phyloP scores from a whole-genome alignment of 1,140 invertebrate species.

The Drosophila sturtevanti region DNA sequence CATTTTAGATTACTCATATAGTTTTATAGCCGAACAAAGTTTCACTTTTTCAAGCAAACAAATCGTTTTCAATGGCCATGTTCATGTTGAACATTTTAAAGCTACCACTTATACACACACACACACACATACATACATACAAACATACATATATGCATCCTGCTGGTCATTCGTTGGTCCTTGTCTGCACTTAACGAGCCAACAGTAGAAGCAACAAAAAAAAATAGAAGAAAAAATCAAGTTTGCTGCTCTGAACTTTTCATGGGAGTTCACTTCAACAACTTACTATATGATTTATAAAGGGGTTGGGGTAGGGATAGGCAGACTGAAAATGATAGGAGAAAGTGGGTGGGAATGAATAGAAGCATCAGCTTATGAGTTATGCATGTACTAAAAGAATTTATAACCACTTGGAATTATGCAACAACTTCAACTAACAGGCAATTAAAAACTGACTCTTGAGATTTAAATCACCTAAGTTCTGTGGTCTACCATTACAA shows the following conservation, averaged over 20 bases:
- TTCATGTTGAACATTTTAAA: conserved; percentile 55
- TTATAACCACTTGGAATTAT: conserved; percentile 27
- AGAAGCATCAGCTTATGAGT: conserved; percentile 15
- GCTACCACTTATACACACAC: conserved; percentile 16
- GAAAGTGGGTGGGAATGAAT: not conserved
- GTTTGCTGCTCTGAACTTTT: conserved; percentile 37
- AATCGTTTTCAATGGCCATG: conserved; percentile 28
- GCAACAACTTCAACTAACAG: conserved; percentile 16
- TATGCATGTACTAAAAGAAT: not conserved
- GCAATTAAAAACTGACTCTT: conserved; percentile 58
- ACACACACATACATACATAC: conserved; percentile 16
- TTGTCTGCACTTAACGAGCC: conserved; percentile 65
- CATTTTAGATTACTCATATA: conserved; percentile 51
- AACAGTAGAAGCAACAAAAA: conserved; percentile 38
- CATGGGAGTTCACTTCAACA: conserved; percentile 20
- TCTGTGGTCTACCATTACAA: not conserved
- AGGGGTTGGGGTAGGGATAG: not conserved
- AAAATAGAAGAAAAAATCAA: not conserved
- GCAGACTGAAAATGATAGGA: too few relatives aligned
- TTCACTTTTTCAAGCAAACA: conserved; percentile 45
- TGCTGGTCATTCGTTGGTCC: conserved; percentile 49
- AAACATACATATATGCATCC: conserved; percentile 36
- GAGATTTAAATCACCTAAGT: not conserved
- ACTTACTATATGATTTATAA: conserved; percentile 3
- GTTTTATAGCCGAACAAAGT: conserved; percentile 47